phyloP scores from a whole-genome alignment of 2,888 invertebrate species.

The Eugnorisma glareosa region DNA sequence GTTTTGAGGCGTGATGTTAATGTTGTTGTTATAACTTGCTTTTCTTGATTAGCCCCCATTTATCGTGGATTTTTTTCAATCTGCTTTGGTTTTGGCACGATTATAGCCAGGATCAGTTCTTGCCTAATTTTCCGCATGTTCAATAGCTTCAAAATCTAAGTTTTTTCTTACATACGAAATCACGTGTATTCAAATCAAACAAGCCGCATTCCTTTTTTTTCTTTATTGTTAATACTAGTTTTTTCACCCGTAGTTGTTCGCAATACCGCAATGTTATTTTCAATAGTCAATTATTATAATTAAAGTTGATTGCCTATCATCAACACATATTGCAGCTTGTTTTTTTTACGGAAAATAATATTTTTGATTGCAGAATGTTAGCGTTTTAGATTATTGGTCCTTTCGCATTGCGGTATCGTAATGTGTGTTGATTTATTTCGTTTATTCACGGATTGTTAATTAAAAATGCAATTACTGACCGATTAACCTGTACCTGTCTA shows the following conservation, averaged over 20 bases:
- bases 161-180: constrained; percentile 33
- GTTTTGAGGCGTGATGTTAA: too few relatives aligned
- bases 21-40: neutral
- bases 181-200: constrained; percentile 25
- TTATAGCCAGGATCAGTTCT: neutral
- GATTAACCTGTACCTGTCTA: constrained; percentile 36
- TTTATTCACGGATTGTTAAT: constrained; percentile 67
- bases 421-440: constrained; percentile 53
- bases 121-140: constrained; percentile 18
- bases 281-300: constrained; percentile 76
- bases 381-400: constrained; percentile 50
- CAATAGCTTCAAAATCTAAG: neutral
- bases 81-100: neutral
- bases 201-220: constrained; percentile 50
- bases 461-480: constrained; percentile 58
- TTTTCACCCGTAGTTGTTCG: constrained; percentile 61
- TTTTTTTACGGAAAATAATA: constrained; percentile 55
- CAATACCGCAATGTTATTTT: constrained; percentile 71
- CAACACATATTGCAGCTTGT: constrained; percentile 68
- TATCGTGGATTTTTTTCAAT: neutral
- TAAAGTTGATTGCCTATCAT: constrained; percentile 73
- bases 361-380: constrained; percentile 64
- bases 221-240: constrained; percentile 61
- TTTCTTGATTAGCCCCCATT: neutral
- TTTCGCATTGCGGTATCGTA: constrained; percentile 60